These are phyloP conservation scores for Daphoenositta chrysoptera DNA, from an alignment of 2,113 vertebrate species.

Conservation along the genomic window DNA sequence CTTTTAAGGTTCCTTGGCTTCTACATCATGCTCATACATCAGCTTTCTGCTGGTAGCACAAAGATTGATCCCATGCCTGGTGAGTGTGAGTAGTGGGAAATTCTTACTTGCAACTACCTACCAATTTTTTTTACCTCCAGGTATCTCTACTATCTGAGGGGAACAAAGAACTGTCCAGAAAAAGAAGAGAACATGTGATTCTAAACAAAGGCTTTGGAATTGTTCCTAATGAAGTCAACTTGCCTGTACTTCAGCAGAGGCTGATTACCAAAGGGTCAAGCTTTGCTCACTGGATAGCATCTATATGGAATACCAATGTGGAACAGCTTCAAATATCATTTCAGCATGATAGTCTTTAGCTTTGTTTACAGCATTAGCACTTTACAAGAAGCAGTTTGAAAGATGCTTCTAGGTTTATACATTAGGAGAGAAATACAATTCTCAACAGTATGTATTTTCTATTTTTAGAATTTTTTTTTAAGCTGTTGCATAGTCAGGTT, in stretches of 20 bases:
- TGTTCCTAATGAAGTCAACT: conserved; percentile 8
- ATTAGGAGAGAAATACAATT: neutral
- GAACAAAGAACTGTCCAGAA: conserved; percentile 33
- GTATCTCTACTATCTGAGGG: conserved; percentile 32
- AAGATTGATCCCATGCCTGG: neutral
- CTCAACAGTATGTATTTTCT: neutral
- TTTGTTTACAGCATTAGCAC: neutral
- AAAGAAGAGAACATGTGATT: conserved; percentile 37
- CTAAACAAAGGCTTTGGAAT: neutral
- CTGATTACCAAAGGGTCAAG: neutral
- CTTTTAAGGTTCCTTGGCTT: neutral
- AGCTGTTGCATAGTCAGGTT: conserved; percentile 3
- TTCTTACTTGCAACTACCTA: neutral
- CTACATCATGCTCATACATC: neutral
- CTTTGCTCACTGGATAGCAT: neutral
- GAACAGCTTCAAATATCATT: neutral
- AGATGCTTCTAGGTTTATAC: neutral
- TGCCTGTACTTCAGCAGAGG: neutral
- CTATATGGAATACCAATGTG: neutral
- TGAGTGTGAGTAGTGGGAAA: neutral
- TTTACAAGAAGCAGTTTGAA: neutral
- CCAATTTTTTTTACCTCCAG: neutral
- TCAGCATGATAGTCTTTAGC: neutral
- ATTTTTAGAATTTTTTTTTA: neutral
- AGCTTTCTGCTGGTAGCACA: neutral